Conservation (phyloP, 2,797 vertebrate species). For the Fundulus diaphanus region DNA sequence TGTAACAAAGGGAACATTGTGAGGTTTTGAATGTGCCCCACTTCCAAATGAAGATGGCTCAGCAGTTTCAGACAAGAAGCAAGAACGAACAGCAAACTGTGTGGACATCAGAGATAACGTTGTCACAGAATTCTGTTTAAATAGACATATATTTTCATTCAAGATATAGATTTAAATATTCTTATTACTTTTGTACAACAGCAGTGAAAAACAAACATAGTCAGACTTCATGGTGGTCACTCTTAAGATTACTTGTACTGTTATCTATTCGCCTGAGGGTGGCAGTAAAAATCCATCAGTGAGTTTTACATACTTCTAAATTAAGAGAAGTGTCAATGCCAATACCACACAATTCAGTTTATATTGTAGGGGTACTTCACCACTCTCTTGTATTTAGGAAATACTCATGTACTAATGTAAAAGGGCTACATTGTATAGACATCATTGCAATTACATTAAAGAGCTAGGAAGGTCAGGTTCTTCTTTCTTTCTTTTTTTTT, state of each 20-base stretch:
- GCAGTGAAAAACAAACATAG: background rate
- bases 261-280: constrained; percentile 44
- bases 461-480: constrained; percentile 16
- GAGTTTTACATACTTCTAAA: constrained; percentile 17
- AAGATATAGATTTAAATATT: background rate
- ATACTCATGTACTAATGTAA: constrained; percentile 27
- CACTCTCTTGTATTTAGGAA: constrained; percentile 21
- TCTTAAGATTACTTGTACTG: constrained; percentile 30
- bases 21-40: constrained; percentile 33
- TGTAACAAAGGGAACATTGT: constrained; percentile 25
- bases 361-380: constrained; percentile 35
- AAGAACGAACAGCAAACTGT: background rate
- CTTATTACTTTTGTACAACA: background rate
- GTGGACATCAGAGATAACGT: background rate
- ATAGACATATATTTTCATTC: background rate
- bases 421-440: constrained; percentile 14
- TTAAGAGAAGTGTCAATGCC: constrained; percentile 28
- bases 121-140: background rate
- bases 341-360: constrained; percentile 28
- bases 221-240: background rate
- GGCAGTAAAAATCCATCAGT: constrained; percentile 64
- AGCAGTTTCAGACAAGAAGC: constrained; percentile 7
- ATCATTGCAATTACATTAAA: constrained; percentile 17
- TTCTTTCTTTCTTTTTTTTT: constrained; percentile 3
- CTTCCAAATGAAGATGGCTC: constrained; percentile 4